Evolutionary conservation across 2,113 vertebrate genomes (phyloP), one percentile per base, ranked within the genome.

Genomic region (Calonectris borealis): DNA sequence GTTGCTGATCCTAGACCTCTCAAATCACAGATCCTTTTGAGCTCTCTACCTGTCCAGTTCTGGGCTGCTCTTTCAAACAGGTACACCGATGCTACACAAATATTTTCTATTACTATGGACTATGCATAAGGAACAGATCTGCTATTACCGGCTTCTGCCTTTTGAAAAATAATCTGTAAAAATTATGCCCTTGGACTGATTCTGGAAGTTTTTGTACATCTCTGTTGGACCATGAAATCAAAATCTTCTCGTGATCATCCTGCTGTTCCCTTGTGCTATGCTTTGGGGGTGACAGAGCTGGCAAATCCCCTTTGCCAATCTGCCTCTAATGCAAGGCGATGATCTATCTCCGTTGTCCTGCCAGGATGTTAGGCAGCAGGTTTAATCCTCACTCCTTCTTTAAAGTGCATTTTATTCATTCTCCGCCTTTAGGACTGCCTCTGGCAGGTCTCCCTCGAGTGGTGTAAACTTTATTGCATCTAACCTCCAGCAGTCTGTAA

Each of bases 401-500:
- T 76, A 79, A 78, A 90, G 58, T 0, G 1, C 75, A 48, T 84
- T 79, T 87, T 91, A 95, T 72, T 94, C 90, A 90, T 85, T n/a
- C 42, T 46, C 40, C 0, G 85, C 93, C 94, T 96, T 95, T 57
- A 95, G 94, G 84, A 89, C 48, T 52, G 94, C 95, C 86, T 88
- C 83, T 94, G 83, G 95, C 95, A 54, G 88, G 46, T 81, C 68
- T 97, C 94, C 90, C 92, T 93, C 2, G 44, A 83, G 87, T 79
- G 82, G 78, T 91, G 70, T 90, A 88, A 93, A 85, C 75, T 91
- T 91, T 68, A 93, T 57, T 87, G 91, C 87, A 31, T 91, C 70
- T 94, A 64, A 94, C 91, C 91, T 94, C 77, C 89, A 94, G 91
- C 94, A 90, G 70, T 57, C 70, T 89, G 87, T 86, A 94, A 97